Conservation (phyloP, 1,140 invertebrate genomes). For the Pogonognathellus flavescens region DNA sequence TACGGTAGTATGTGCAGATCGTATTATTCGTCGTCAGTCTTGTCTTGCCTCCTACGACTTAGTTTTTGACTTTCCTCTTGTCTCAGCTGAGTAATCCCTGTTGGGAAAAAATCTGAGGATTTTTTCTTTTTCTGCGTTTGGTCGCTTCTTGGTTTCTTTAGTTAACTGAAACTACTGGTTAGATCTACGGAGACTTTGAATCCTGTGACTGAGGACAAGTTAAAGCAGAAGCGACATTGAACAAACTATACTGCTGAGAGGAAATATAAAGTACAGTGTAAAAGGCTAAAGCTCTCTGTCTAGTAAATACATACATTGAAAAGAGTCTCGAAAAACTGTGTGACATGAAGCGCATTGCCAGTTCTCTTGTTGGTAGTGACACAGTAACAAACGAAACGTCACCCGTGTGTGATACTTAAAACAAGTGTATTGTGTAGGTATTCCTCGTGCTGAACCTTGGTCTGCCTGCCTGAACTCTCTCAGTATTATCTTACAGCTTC, state of each 20-base stretch:
- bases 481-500: conserved; percentile 7
- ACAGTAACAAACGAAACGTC: neutral
- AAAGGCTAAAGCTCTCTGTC: no score
- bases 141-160: neutral
- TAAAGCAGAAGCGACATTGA: neutral
- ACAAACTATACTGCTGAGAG: neutral
- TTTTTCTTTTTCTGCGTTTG: neutral
- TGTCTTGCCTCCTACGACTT: neutral
- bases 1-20: neutral
- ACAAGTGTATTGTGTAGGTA: no score
- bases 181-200: neutral
- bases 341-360: conserved; percentile 8
- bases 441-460: neutral
- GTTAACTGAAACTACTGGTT: neutral
- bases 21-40: conserved; percentile 8
- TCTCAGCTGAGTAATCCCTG: conserved; percentile 32
- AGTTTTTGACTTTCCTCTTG: conserved; percentile 36
- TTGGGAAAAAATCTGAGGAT: conserved; percentile 20
- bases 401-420: no score
- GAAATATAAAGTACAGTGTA: neutral
- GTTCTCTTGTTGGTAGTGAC: neutral
- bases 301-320: no score
- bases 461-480: neutral
- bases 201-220: neutral
- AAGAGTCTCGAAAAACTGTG: no score